Conservation (phyloP, 2,113 vertebrate species). For the Eleginops maclovinus region DNA sequence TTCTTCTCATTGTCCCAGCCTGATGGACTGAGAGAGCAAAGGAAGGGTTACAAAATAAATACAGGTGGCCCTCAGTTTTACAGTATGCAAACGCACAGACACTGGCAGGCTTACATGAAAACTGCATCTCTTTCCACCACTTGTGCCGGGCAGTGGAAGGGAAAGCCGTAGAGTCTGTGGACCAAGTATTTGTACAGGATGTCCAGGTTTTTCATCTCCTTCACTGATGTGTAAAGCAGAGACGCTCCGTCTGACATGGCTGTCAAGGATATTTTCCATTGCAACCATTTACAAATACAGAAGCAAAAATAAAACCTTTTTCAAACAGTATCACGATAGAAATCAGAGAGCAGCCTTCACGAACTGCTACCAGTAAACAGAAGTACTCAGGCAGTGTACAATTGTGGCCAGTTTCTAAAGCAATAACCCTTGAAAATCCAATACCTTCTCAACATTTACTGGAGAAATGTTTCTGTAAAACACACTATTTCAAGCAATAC, state of each 20-base stretch:
- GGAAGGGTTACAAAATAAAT: constrained; percentile 33
- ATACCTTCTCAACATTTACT: not conserved
- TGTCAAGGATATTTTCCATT: constrained; percentile 86
- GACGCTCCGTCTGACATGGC: constrained; percentile 91
- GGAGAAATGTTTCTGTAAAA: constrained; percentile 20
- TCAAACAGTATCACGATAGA: not conserved
- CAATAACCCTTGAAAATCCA: constrained; percentile 16
- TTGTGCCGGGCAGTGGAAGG: constrained; percentile 91
- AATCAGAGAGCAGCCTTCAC: not conserved
- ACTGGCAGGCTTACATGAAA: constrained; percentile 89
- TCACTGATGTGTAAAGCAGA: constrained; percentile 98
- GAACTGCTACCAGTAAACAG: not conserved
- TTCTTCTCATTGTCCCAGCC: constrained; percentile 99
- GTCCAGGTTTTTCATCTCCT: constrained; percentile 98
- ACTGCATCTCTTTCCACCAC: constrained; percentile 98
- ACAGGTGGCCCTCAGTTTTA: not conserved
- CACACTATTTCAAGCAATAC: constrained; percentile 17
- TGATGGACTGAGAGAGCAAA: constrained; percentile 87
- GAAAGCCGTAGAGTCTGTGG: constrained; percentile 97
- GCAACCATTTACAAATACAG: not conserved
- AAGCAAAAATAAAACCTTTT: not conserved
- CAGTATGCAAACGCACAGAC: not conserved
- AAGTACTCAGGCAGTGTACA: not conserved
- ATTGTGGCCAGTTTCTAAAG: constrained; percentile 10
- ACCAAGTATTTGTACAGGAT: constrained; percentile 98